These are phyloP conservation scores for Digitonthophagus gazella DNA, from an alignment of 2,888 invertebrate genomes.

Conservation along the genomic window DNA sequence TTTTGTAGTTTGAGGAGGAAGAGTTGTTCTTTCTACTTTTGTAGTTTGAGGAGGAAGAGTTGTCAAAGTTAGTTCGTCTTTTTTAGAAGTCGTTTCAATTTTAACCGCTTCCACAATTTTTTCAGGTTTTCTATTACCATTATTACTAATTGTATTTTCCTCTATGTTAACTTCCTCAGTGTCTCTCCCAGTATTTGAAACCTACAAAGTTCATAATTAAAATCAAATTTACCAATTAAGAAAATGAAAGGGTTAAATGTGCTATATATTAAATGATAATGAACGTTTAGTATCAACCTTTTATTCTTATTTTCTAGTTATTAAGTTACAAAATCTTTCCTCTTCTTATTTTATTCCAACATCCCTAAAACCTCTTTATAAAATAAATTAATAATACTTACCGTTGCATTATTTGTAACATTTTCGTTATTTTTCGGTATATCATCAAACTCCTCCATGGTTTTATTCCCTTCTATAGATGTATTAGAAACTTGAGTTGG, in stretches of 20 bases:
- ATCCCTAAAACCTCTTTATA: background rate
- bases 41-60: background rate
- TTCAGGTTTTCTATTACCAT: slow-evolving; percentile 21
- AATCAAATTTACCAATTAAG: background rate
- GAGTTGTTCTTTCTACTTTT: background rate
- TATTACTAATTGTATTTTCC: slow-evolving; percentile 28
- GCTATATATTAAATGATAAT: slow-evolving; percentile 6
- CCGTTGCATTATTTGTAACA: slow-evolving; percentile 18
- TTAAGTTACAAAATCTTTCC: slow-evolving; percentile 3
- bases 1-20: background rate
- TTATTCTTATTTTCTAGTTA: slow-evolving; percentile 3
- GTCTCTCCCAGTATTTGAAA: slow-evolving; percentile 12
- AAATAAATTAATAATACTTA: slow-evolving; percentile 15
- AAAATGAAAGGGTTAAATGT: slow-evolving; percentile 3
- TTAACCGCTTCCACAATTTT: slow-evolving; percentile 28
- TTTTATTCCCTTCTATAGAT: background rate
- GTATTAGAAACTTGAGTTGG: background rate
- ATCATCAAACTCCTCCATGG: background rate
- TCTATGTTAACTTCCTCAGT: slow-evolving; percentile 25
- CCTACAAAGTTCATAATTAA: slow-evolving; percentile 11
- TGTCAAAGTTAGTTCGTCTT: background rate
- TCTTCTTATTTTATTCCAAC: background rate
- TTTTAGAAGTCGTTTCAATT: background rate
- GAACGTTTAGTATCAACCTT: slow-evolving; percentile 1
- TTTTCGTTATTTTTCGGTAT: slow-evolving; percentile 13